Evolutionary conservation across 2,888 invertebrate genomes (phyloP), one percentile per base, ranked within the genome.

Genomic region (Drosophila mayaguana): DNA sequence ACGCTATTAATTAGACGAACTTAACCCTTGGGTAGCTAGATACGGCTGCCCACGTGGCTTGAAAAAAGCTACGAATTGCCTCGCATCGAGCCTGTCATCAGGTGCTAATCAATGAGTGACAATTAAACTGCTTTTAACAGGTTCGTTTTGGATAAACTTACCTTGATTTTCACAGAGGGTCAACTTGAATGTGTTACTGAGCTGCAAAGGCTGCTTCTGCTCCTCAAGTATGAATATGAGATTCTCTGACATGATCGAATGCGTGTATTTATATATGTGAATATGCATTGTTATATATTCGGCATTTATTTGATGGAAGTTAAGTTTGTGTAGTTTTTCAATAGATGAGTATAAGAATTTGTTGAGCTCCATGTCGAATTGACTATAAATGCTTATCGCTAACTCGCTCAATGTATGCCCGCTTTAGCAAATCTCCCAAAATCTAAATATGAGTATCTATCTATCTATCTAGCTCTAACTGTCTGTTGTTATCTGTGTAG

Each of bases 291-390:
- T 63, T 46, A 63, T 75, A 67, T 50, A 63, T 40, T 63, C 50
- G 43, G 60, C 53, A 67, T 70, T 67, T 70, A 78, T 79, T 72
- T 78, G 45, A 80, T 62, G 60, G 59, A 53, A n/a, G 77, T 85
- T 82, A 82, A 75, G 82, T 82, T 85, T 82, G 83, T 82, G 83
- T 78, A 84, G 82, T 84, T 83, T 83, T 34, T 55, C 50, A 46
- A 50, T 75, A 78, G 63, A 69, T 66, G 67, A 65, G 45, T 70
- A 61, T 65, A 63, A 48, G 34, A 22, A 72, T 65, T 75, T 72
- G 64, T 78, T 78, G 34, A 66, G 8, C 59, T 71, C 36, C 34
- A n/a, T 53, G 55, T 45, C 48, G 9, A 68, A 63, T 53, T 72
- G 73, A 79, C 46, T 25, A 22, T 60, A 69, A 63, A 64, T 78